Evolutionary conservation across 1,140 invertebrate species (phyloP), one percentile per base, ranked within the genome.

Genomic region (Drosophila nigrodunni): DNA sequence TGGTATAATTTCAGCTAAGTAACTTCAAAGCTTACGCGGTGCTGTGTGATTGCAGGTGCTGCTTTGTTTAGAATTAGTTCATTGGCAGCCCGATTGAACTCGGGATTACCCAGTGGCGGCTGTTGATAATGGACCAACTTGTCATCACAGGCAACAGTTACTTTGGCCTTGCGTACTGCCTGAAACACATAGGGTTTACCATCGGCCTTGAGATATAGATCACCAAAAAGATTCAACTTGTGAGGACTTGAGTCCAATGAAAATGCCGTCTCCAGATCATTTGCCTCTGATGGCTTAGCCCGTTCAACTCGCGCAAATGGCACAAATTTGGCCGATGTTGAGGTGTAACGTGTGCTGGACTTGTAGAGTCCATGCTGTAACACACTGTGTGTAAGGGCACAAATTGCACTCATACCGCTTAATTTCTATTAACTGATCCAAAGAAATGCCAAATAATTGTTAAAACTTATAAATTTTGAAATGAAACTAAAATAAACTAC

Each of bases 141-240:
- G 13, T 95, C 94, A 93, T 99, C 97, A 30, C 93, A 93, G 25
- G 97, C 96, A 83, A 99, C 94, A 61, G 94, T 92, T 59, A 95
- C 94, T 93, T 99, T 98, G 11, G 96, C 96, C 92, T 97, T 96
- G 30, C 95, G 94, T 0, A 99, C 98, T 43, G 99, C 97, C n/a
- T 98, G 98, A 57, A 99, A 93, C 6, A 99, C 97, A 98, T 98
- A 99, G 73, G 98, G 98, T 92, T 98, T 97, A 1, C 96, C 97
- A 89, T 98, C 96, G 76, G 96, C 96, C 55, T 97, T 98, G 78
- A 98, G 94, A 93, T 99, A 99, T 9, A 65, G 13, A 7, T 75
- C 60, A 1, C 58, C 43, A 9, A 21, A 43, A 0, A 78, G 49
- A 57, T 78, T 78, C 9, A 78, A 30, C 37, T 78, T 78, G 3